Evolutionary conservation across 2,113 vertebrate species (phyloP), one percentile per base, ranked within the genome.

Genomic region (Sinocyclocheilus maitianheensis): DNA sequence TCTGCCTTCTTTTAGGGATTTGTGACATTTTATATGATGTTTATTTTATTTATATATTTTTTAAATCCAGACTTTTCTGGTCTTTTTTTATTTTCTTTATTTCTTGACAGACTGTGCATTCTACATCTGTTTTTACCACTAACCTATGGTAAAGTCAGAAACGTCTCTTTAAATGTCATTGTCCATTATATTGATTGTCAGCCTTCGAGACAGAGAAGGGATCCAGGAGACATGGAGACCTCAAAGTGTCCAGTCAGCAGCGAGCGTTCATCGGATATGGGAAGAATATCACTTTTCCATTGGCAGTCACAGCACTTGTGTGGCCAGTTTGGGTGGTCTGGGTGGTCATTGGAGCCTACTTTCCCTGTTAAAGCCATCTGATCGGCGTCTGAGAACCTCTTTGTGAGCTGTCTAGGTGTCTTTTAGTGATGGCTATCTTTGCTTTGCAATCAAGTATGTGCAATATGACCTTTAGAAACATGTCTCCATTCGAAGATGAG

Each of bases 311-410:
- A 30, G 51, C 77, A 72, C 78, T 80, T 72, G 81, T 84, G 81
- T 65, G 85, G 77, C 69, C 77, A 76, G 58, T 86, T 58, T 87
- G 82, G 77, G 82, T 84, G 81, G 77, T 87, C 82, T 43, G 51
- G 26, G 51, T 37, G 82, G 85, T 75, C 85, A 86, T 65, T 24
- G 85, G 85, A 82, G 85, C 85, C 79, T 14, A 48, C 26, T 82
- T 71, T 26, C 69, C 55, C 87, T 76, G 58, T 81, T 67, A 84
- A 84, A 86, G 30, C 81, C 81, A 88, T 84, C 60, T 77, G 82
- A 75, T 88, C 82, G 14, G 14, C 6, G 51, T 84, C 81, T 81
- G 7, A 81, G 78, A 63, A 55, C 51, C 34, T 71, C 48, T 84
- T 81, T 62, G 62, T 84, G 46, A 62, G 63, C 26, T 24, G 51